Conservation (phyloP, 1,140 invertebrate genomes). For the Orius insidiosus region DNA sequence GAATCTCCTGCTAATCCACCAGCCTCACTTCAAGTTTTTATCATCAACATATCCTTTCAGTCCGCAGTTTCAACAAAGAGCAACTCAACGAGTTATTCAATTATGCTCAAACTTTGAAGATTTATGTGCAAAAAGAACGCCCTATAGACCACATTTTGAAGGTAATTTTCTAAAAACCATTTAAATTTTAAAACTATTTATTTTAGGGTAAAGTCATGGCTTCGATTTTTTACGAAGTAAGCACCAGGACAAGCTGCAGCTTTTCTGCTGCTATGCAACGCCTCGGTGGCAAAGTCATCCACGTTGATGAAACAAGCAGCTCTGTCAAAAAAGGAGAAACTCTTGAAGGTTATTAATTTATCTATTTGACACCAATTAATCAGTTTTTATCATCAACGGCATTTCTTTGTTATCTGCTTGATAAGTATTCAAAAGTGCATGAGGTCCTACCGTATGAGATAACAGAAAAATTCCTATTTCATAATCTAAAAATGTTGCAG, state of each 20-base stretch:
- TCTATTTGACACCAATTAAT: not conserved
- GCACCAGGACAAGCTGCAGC: slow-evolving; percentile 88
- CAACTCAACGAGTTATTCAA: slow-evolving; percentile 88
- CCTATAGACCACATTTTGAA: slow-evolving; percentile 69
- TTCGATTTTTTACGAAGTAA: slow-evolving; percentile 93
- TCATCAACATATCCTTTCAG: slow-evolving; percentile 68
- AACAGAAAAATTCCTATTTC: too few relatives aligned
- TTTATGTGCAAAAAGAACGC: slow-evolving; percentile 64
- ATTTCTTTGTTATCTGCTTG: not conserved
- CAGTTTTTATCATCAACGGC: not conserved
- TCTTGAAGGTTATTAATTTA: slow-evolving; percentile 46
- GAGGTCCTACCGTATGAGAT: not conserved
- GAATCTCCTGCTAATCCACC: not conserved
- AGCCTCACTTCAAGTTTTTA: slow-evolving; percentile 34
- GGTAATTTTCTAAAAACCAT: slow-evolving; percentile 31
- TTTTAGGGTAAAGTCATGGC: slow-evolving; percentile 80
- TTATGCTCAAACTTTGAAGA: slow-evolving; percentile 69
- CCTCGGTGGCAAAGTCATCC: slow-evolving; percentile 78
- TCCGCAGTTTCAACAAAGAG: slow-evolving; percentile 76
- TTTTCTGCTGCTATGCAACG: slow-evolving; percentile 92
- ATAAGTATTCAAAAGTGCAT: not conserved
- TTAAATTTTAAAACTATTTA: not conserved
- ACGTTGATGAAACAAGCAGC: slow-evolving; percentile 74
- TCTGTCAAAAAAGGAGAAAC: slow-evolving; percentile 95
- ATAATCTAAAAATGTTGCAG: slow-evolving; percentile 30